phyloP scores from a whole-genome alignment of 1,140 invertebrate genomes.

The Choristoneura fumiferana region DNA sequence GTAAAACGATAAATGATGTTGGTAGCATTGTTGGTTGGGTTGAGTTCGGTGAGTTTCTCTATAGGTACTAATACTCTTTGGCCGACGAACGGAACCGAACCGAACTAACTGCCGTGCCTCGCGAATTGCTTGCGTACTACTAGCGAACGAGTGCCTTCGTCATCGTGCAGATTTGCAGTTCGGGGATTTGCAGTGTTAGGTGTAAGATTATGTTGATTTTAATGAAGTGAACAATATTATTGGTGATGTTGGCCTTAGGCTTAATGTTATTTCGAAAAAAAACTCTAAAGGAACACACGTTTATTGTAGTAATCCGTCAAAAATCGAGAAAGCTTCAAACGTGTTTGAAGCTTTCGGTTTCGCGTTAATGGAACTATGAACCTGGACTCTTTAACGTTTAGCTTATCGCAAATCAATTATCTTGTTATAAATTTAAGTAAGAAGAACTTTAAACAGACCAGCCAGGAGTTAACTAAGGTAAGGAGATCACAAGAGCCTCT shows the following conservation, averaged over 20 bases:
- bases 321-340: slow-evolving; percentile 87
- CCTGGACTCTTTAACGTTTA: slow-evolving; percentile 98
- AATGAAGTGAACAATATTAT: slow-evolving; percentile 62
- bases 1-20: background rate
- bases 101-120: background rate
- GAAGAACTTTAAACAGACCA: slow-evolving; percentile 94
- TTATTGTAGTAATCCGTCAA: slow-evolving; percentile 63
- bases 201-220: slow-evolving; percentile 65
- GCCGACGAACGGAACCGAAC: no score
- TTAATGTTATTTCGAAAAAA: slow-evolving; percentile 66
- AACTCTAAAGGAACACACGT: slow-evolving; percentile 63
- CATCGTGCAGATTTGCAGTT: slow-evolving; percentile 47
- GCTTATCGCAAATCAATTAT: slow-evolving; percentile 98
- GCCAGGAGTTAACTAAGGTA: slow-evolving; percentile 84
- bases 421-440: slow-evolving; percentile 96
- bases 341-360: slow-evolving; percentile 82
- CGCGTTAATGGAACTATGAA: slow-evolving; percentile 97
- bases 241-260: slow-evolving; percentile 74
- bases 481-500: slow-evolving; percentile 36
- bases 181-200: slow-evolving; percentile 37
- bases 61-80: no score
- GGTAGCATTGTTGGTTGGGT: background rate
- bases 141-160: slow-evolving; percentile 47
- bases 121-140: no score
- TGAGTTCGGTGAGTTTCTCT: no score